These are phyloP conservation scores for Polydrusus cervinus DNA, from an alignment of 2,888 invertebrate genomes.

Conservation along the genomic window DNA sequence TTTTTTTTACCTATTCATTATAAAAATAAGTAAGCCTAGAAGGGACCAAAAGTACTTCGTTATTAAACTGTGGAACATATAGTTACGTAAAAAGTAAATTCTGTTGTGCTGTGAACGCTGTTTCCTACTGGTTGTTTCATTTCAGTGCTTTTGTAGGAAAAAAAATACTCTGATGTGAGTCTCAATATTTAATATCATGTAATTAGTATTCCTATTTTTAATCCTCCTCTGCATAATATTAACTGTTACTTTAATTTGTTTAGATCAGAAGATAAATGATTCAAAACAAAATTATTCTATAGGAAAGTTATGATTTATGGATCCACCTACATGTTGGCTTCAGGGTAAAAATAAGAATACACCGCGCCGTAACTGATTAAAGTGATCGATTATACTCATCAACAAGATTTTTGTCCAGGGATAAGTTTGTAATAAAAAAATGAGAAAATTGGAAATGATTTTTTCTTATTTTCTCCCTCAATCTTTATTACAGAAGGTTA, in stretches of 20 bases:
- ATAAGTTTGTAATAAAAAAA: too few relatives aligned
- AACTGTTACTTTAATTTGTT: not conserved
- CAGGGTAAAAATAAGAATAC: conserved; percentile 17
- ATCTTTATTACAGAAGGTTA: too few relatives aligned
- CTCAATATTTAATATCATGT: not conserved
- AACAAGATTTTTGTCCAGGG: not conserved
- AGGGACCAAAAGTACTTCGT: too few relatives aligned
- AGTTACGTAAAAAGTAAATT: too few relatives aligned
- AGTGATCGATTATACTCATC: not conserved
- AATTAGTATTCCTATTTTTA: not conserved
- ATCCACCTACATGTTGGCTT: conserved; percentile 2
- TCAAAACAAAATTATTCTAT: not conserved
- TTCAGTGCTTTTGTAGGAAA: too few relatives aligned
- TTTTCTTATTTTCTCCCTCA: too few relatives aligned
- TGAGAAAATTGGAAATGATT: too few relatives aligned
- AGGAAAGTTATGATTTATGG: conserved; percentile 1
- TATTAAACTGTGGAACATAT: too few relatives aligned
- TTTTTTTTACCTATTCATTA: too few relatives aligned
- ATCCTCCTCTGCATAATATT: not conserved
- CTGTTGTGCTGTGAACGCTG: too few relatives aligned
- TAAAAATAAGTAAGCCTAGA: too few relatives aligned
- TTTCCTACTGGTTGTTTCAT: too few relatives aligned
- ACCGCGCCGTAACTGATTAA: not conserved
- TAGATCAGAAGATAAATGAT: conserved; percentile 5
- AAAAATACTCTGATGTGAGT: not conserved